Conservation (phyloP, 2,797 vertebrate species). For the Manis crassicaudata region DNA sequence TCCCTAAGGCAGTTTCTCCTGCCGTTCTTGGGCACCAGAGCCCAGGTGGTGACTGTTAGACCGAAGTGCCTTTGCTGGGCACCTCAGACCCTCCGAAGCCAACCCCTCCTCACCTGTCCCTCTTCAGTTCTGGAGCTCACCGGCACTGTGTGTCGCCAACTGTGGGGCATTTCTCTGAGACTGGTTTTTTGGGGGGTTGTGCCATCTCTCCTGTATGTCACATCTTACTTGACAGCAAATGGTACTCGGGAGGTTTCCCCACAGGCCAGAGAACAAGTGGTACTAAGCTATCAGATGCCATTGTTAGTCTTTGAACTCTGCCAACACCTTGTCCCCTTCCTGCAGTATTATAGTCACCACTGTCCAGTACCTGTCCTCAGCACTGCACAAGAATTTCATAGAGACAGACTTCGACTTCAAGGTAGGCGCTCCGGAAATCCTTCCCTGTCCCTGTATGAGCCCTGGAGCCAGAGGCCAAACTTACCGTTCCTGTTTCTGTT, state of each 20-base stretch:
- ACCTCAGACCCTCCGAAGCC: neutral
- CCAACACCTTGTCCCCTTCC: conserved; percentile 75
- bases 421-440: conserved; percentile 85
- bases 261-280: neutral
- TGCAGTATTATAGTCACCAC: conserved; percentile 98
- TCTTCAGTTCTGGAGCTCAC: neutral
- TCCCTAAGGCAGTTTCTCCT: neutral
- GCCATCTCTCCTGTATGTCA: conserved; percentile 10
- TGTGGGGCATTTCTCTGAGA: neutral
- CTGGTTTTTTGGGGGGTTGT: neutral
- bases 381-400: conserved; percentile 98
- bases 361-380: conserved; percentile 96
- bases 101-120: neutral
- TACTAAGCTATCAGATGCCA: neutral
- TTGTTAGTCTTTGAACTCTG: conserved; percentile 34
- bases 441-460: conserved; percentile 15
- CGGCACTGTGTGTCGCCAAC: neutral
- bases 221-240: neutral
- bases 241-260: neutral
- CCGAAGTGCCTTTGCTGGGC: neutral
- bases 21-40: neutral
- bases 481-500: neutral
- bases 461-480: neutral
- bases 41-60: neutral
- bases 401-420: conserved; percentile 99